Conservation (phyloP, 2,797 vertebrate species). For the Pagetopsis macropterus region DNA sequence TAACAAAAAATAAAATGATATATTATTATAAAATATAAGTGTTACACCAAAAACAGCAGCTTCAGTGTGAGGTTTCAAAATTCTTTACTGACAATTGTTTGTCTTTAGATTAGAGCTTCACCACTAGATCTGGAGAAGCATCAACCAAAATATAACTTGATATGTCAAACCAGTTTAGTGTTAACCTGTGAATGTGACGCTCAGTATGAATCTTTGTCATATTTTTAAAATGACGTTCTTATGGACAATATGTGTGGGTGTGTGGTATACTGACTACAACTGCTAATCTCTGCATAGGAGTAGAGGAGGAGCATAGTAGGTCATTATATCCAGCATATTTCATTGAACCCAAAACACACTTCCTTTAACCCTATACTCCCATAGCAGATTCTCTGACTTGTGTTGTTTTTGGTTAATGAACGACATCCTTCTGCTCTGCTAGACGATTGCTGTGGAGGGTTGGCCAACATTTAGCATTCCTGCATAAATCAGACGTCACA, state of each 20-base stretch:
- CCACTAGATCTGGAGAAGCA: no score
- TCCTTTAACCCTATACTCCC: no score
- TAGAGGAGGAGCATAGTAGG: no score
- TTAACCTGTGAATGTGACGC: neutral
- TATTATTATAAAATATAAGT: no score
- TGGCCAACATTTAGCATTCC: neutral
- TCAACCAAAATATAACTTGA: no score
- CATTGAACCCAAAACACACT: no score
- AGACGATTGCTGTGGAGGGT: neutral
- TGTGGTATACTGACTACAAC: no score
- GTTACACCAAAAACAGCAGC: neutral
- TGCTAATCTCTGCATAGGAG: no score
- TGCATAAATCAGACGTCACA: slow-evolving; percentile 2
- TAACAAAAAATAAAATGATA: neutral
- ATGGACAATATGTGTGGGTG: no score
- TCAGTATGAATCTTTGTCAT: neutral
- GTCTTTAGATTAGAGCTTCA: neutral
- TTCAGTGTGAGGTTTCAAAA: neutral
- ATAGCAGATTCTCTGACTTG: no score
- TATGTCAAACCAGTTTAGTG: no score
- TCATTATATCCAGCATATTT: no score
- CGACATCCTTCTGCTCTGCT: neutral
- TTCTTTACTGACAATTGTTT: neutral
- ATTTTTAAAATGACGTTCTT: neutral
- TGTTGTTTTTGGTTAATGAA: neutral